Conservation (phyloP, 2,113 vertebrate genomes). For the Nansenia antarctica region DNA sequence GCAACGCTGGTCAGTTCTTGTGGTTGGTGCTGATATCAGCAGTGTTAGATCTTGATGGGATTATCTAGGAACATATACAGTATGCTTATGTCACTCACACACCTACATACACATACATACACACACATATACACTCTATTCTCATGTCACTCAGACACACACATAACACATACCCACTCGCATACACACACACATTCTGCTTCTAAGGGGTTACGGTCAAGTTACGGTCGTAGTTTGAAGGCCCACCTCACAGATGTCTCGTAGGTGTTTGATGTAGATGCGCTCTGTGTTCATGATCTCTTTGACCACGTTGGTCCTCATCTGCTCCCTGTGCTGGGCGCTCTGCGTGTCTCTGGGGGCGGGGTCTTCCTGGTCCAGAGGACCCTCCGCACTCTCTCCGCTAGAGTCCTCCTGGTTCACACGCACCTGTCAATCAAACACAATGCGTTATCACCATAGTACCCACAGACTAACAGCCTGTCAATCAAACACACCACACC, state of each 20-base stretch:
- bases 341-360: slow-evolving; percentile 74
- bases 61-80: no score
- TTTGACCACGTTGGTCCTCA: slow-evolving; percentile 95
- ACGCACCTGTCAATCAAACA: slow-evolving; percentile 79
- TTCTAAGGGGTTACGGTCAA: neutral
- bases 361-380: no score
- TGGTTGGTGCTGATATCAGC: no score
- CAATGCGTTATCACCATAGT: neutral
- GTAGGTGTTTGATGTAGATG: slow-evolving; percentile 96
- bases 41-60: no score
- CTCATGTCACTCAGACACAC: no score
- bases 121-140: no score
- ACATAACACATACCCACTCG: no score
- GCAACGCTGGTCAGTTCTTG: no score
- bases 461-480: neutral
- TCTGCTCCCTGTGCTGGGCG: slow-evolving; percentile 88
- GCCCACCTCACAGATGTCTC: slow-evolving; percentile 94
- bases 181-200: no score
- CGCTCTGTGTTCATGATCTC: slow-evolving; percentile 98
- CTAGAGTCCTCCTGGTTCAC: slow-evolving; percentile 93
- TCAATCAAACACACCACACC: neutral
- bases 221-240: neutral
- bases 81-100: no score
- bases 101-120: no score
- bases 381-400: no score